Conservation (phyloP, 2,113 vertebrate species). For the Platycercus adscitus region DNA sequence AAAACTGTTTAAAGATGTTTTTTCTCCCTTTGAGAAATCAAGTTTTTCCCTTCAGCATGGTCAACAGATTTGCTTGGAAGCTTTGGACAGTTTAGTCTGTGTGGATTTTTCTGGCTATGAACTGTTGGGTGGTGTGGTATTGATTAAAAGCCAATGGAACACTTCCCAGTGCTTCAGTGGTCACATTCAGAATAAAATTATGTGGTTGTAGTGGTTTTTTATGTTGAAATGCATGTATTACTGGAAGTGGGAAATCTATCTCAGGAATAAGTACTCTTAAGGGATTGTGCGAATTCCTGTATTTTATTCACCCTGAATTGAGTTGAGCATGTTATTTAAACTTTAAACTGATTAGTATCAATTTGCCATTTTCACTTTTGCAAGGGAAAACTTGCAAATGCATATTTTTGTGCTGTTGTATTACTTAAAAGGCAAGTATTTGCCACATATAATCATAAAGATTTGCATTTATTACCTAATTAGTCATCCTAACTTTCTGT, state of each 20-base stretch:
- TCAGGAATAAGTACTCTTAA: not conserved
- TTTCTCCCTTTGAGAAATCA: not conserved
- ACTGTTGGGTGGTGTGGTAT: not conserved
- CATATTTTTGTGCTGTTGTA: not conserved
- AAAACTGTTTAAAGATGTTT: not conserved
- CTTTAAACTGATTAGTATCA: not conserved
- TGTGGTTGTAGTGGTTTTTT: not conserved
- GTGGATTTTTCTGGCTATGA: not conserved
- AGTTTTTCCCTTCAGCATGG: not conserved
- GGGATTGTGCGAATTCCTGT: not conserved
- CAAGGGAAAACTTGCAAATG: not conserved
- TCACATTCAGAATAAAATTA: not conserved
- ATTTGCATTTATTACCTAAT: not conserved
- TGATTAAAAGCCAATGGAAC: slow-evolving; percentile 12
- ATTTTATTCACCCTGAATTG: not conserved
- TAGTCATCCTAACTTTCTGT: not conserved
- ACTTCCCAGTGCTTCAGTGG: not conserved
- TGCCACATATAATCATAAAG: not conserved
- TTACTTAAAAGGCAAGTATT: not conserved
- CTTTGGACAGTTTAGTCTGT: not conserved
- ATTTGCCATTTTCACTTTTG: not conserved
- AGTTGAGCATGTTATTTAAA: not conserved
- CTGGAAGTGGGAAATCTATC: not conserved
- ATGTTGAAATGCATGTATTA: not conserved
- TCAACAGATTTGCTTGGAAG: not conserved